Percentiles rank a stretch among this genome's conserved stretches.
These are phyloP conservation scores for Pachycephus smyrnensis DNA, from an alignment of 2,888 invertebrate genomes.

Conservation along the genomic window DNA sequence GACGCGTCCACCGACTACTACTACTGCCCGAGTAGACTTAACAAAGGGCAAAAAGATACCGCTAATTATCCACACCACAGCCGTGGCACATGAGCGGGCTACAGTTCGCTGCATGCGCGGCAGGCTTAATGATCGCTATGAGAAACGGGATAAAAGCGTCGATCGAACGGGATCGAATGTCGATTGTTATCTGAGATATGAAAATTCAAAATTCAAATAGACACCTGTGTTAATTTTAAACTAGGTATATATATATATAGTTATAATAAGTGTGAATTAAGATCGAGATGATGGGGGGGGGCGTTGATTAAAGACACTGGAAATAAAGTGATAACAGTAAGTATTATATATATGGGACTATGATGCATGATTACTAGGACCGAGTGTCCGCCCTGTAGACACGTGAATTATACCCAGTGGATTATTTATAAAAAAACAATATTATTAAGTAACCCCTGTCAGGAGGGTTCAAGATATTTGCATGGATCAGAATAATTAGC, in stretches of 20 bases:
- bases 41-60: constrained; percentile 22
- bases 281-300: background rate
- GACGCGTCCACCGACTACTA: constrained; percentile 35
- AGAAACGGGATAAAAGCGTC: background rate
- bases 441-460: constrained; percentile 23
- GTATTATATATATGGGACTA: constrained; percentile 17
- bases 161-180: background rate
- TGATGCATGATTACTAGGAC: constrained; percentile 33
- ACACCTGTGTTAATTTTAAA: background rate
- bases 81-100: background rate
- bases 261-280: no score
- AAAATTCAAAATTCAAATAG: background rate
- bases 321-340: constrained; percentile 37
- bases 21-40: constrained; percentile 18
- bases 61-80: constrained; percentile 16
- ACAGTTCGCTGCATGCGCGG: background rate
- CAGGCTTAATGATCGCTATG: background rate
- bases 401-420: constrained; percentile 29
- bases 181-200: background rate
- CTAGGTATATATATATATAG: background rate
- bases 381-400: constrained; percentile 27
- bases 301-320: constrained; percentile 31
- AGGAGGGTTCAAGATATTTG: background rate
- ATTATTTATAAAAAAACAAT: constrained; percentile 5
- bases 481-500: constrained; percentile 1